Evolutionary conservation across 2,888 invertebrate species (phyloP), one percentile per base, ranked within the genome.

Genomic region (Pseudoips prasinana): DNA sequence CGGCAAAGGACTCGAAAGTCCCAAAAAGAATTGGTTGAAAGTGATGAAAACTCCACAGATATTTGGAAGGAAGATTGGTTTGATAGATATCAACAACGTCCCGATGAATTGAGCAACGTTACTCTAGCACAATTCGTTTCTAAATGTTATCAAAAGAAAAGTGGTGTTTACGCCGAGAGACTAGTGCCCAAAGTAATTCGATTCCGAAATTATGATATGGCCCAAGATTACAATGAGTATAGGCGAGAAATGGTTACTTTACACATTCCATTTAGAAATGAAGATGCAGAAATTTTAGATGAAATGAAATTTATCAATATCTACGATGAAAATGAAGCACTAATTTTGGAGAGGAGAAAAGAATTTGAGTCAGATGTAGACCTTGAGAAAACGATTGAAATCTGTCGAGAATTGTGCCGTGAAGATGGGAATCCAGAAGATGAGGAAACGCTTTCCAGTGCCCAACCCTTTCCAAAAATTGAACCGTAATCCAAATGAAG

Each of bases 21-120:
- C 51, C 47, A 45, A 6, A 10, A 53, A 51, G 58, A 62, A n/a
- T 45, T 50, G 44, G 57, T 61, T 54, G 46, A 42, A 1, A 29
- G 61, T 11, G 55, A 19, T 3, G 39, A n/a, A n/a, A n/a, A 64
- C 46, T 50, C 51, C 23, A 64, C 64, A n/a, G 50, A 65, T 25
- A 45, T 64, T 0, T 67, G 58, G 59, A 61, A 63, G 57, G 39
- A 50, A n/a, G n/a, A n/a, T n/a, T n/a, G n/a, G n/a, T n/a, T n/a
- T n/a, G n/a, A n/a, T n/a, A n/a, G 71, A 30, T 81, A 81, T 45
- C 62, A 80, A 49, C 58, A 71, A 51, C 39, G 79, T 41, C 78
- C 74, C 28, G 52, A 55, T 39, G 59, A 65, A 31, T 46, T 81
- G 4, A 31, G 57, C 32, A 25, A 64, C 29, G 41, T 73, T 26